These are phyloP conservation scores for Peromyscus eremicus DNA, from an alignment of 2,797 vertebrate genomes.

Conservation along the genomic window DNA sequence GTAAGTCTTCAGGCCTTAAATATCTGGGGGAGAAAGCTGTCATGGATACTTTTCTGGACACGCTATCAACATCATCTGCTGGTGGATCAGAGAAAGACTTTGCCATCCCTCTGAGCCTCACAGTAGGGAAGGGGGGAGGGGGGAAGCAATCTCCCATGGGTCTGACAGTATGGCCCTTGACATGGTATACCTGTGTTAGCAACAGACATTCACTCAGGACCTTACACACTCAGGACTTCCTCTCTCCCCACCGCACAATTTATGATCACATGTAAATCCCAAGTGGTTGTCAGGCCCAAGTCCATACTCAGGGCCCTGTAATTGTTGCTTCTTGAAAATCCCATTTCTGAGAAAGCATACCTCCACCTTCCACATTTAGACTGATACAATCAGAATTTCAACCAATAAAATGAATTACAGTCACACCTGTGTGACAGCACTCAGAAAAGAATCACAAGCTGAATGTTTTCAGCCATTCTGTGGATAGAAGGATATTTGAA, in stretches of 20 bases:
- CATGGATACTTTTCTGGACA: neutral
- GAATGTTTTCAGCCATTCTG: slow-evolving; percentile 25
- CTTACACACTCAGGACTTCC: neutral
- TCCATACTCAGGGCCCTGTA: neutral
- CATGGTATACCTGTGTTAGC: neutral
- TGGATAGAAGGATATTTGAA: slow-evolving; percentile 56
- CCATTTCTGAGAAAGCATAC: slow-evolving; percentile 52
- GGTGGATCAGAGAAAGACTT: neutral
- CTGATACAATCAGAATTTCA: neutral
- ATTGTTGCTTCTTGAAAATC: neutral
- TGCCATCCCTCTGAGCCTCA: neutral
- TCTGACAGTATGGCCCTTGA: too few species aligned
- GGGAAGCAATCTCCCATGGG: neutral
- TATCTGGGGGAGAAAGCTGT: too few species aligned
- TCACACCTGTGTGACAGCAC: neutral
- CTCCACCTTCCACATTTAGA: neutral
- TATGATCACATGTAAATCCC: neutral
- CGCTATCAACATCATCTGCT: neutral
- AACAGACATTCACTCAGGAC: neutral
- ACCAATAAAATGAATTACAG: slow-evolving; percentile 13
- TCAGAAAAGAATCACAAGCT: slow-evolving; percentile 57
- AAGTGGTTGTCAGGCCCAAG: neutral
- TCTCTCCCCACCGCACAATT: neutral
- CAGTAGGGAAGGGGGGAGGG: too few species aligned
- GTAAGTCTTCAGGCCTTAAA: neutral